These are phyloP conservation scores for Chrysopa pallens DNA, from an alignment of 1,140 invertebrate genomes.

Conservation along the genomic window DNA sequence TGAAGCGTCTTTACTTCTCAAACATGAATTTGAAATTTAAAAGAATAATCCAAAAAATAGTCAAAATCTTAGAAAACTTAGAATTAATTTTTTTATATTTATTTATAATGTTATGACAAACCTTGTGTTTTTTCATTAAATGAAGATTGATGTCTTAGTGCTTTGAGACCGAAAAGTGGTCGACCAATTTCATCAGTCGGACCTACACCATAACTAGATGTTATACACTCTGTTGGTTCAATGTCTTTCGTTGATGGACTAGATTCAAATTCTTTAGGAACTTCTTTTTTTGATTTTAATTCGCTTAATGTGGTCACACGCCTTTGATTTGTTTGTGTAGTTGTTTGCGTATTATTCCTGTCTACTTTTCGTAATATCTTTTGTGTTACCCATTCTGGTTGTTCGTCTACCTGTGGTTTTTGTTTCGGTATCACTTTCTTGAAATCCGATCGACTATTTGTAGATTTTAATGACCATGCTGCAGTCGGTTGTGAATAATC, in stretches of 20 bases:
- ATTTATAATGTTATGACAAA: too few relatives aligned
- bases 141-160: slow-evolving; percentile 38
- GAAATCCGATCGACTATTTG: slow-evolving; percentile 5
- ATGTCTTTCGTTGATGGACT: slow-evolving; percentile 14
- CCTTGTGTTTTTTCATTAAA: slow-evolving; percentile 32
- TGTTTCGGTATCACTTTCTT: slow-evolving; percentile 12
- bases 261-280: slow-evolving; percentile 1
- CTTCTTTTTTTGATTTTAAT: slow-evolving; percentile 8
- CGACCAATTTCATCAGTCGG: slow-evolving; percentile 61
- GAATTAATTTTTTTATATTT: too few relatives aligned
- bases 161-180: slow-evolving; percentile 55
- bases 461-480: neutral
- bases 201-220: slow-evolving; percentile 63
- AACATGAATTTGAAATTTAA: too few relatives aligned
- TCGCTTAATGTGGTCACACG: neutral
- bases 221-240: slow-evolving; percentile 38
- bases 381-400: slow-evolving; percentile 19
- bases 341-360: slow-evolving; percentile 8
- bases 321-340: slow-evolving; percentile 4
- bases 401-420: slow-evolving; percentile 10
- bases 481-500: neutral
- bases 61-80: too few relatives aligned
- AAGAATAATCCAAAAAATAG: too few relatives aligned
- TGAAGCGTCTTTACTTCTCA: too few relatives aligned
- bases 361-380: slow-evolving; percentile 14